Evolutionary conservation across 2,113 vertebrate genomes (phyloP).

Genomic region (Lipotes vexillifer): DNA sequence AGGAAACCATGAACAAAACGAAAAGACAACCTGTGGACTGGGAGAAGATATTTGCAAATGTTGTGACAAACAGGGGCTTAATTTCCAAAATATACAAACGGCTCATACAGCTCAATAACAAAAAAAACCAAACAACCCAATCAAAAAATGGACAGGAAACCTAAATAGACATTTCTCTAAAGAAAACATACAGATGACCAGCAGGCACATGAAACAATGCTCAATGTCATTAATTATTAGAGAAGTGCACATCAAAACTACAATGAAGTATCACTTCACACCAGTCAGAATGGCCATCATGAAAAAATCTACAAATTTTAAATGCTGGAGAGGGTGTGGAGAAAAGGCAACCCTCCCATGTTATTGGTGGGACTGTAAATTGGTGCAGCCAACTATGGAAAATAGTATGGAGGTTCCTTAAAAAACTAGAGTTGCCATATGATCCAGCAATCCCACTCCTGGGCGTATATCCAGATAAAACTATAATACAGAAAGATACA

Average conservation of each 20-base stretch:
- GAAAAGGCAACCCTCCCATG: not conserved
- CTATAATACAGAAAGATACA: not conserved
- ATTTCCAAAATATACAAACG: not conserved
- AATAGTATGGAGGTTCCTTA: not conserved
- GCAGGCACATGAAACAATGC: not conserved
- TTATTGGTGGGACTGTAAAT: not conserved
- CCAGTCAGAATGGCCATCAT: not conserved
- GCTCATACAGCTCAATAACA: not conserved
- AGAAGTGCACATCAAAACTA: not conserved
- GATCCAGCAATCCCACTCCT: not conserved
- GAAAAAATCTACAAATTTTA: not conserved
- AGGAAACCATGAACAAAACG: not conserved
- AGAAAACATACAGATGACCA: not conserved
- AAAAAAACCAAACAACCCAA: not conserved
- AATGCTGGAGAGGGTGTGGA: not conserved
- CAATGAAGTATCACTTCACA: not conserved
- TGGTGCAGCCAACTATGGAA: not conserved
- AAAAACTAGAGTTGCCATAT: not conserved
- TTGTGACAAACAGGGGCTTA: not conserved
- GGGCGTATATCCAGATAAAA: not conserved
- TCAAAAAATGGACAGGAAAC: not conserved
- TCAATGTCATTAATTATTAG: not conserved
- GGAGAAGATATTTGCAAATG: not conserved
- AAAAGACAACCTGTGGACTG: not conserved
- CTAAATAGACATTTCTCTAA: not conserved